These are phyloP conservation scores for Acrobasis suavella DNA, from an alignment of 2,888 invertebrate species.

Conservation along the genomic window DNA sequence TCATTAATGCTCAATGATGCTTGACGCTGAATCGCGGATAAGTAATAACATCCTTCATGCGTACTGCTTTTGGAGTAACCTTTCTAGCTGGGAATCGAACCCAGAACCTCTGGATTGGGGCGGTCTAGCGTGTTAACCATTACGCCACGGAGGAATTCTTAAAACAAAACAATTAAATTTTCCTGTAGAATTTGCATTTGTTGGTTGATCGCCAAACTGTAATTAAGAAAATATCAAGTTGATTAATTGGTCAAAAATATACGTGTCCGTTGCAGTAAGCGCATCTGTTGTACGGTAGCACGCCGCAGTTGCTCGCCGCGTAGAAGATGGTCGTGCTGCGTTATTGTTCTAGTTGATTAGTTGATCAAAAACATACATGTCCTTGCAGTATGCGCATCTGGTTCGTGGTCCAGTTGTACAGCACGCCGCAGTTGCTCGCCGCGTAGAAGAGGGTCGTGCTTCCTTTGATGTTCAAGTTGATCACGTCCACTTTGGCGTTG, in stretches of 20 bases:
- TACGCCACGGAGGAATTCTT: too few relatives aligned
- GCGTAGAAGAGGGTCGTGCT: constrained; percentile 83
- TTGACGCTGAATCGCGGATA: too few relatives aligned
- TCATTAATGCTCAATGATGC: too few relatives aligned
- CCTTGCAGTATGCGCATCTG: constrained; percentile 85
- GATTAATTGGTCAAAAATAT: too few relatives aligned
- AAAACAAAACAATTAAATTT: too few relatives aligned
- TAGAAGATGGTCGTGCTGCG: constrained; percentile 82
- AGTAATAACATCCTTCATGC: too few relatives aligned
- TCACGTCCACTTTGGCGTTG: constrained; percentile 80
- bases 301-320: constrained; percentile 83
- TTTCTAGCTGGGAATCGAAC: too few relatives aligned
- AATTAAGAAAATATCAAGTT: constrained; percentile 39
- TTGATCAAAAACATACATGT: constrained; percentile 78
- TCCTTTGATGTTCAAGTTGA: constrained; percentile 81
- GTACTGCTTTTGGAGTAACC: too few relatives aligned
- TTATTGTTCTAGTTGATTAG: constrained; percentile 75
- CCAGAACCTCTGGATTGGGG: too few relatives aligned
- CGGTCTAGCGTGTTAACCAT: too few relatives aligned
- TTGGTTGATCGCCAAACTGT: constrained; percentile 82
- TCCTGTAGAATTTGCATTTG: too few relatives aligned
- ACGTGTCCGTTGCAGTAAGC: too few relatives aligned
- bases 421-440: constrained; percentile 83
- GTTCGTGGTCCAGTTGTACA: constrained; percentile 84
- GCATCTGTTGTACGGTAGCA: constrained; percentile 52